phyloP scores from a whole-genome alignment of 1,140 invertebrate genomes.

The Dinoponera quadriceps region DNA sequence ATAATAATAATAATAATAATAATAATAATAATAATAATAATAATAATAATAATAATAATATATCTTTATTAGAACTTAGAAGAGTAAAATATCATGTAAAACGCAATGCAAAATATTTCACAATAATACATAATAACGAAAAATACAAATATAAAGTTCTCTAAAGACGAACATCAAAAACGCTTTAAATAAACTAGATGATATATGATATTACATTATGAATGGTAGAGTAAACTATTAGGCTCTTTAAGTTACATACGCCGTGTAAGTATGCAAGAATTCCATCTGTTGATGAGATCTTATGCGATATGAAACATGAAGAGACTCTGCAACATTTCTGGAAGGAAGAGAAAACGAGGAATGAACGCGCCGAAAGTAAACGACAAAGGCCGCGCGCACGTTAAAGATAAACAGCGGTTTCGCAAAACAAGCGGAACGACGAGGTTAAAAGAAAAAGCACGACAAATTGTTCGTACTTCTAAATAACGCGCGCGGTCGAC shows the following conservation, averaged over 20 bases:
- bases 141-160: too few relatives aligned
- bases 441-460: not conserved
- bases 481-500: not conserved
- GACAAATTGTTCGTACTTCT: constrained; percentile 12
- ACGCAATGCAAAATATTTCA: too few relatives aligned
- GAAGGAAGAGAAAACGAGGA: not conserved
- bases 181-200: too few relatives aligned
- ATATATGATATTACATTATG: too few relatives aligned
- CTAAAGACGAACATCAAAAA: too few relatives aligned
- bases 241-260: not conserved
- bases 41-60: too few relatives aligned
- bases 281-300: not conserved
- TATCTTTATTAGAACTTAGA: too few relatives aligned
- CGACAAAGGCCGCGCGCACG: not conserved
- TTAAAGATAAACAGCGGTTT: constrained; percentile 11
- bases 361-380: constrained; percentile 1
- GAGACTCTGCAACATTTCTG: not conserved
- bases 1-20: too few relatives aligned
- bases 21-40: too few relatives aligned
- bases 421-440: not conserved
- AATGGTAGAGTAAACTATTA: too few relatives aligned
- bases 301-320: not conserved
- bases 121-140: too few relatives aligned
- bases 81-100: too few relatives aligned
- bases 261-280: not conserved